Conservation (phyloP, 2,888 invertebrate species). For the Aphrophora alni region DNA sequence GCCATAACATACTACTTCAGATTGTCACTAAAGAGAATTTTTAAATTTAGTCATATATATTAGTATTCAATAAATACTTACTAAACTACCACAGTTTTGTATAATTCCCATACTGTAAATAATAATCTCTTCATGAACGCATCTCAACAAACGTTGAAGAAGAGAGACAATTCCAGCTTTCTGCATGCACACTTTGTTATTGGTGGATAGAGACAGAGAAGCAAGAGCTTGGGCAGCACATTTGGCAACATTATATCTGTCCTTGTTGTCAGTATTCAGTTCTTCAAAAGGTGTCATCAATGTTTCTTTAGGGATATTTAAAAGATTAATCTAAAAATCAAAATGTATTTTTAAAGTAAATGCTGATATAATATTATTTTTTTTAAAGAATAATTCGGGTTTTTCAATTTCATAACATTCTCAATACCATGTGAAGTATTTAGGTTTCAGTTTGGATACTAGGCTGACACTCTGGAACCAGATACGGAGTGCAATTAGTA, state of each 20-base stretch:
- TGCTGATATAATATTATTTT: no score
- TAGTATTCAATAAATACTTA: no score
- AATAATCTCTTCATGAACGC: conserved; percentile 83
- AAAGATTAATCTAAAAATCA: conserved; percentile 41
- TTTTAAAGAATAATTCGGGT: no score
- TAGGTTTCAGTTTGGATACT: no score
- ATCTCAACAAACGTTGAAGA: conserved; percentile 59
- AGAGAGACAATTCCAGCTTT: conserved; percentile 78
- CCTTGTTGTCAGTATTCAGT: conserved; percentile 32
- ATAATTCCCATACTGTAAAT: conserved; percentile 87
- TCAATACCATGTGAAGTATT: no score
- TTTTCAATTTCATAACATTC: no score
- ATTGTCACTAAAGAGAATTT: no score
- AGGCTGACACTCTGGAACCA: no score
- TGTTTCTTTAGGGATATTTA: conserved; percentile 41
- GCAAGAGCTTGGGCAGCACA: conserved; percentile 87
- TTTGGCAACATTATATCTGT: conserved; percentile 68
- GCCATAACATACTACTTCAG: no score
- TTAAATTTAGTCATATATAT: no score
- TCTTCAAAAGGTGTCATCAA: conserved; percentile 34
- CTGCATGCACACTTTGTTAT: conserved; percentile 80
- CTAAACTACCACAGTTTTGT: conserved; percentile 82
- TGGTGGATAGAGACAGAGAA: conserved; percentile 82
- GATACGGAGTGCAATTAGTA: no score
- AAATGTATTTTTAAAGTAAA: no score